Evolutionary conservation across 2,888 invertebrate species (phyloP), one percentile per base, ranked within the genome.

Genomic region (Agrenia bidenticulata): DNA sequence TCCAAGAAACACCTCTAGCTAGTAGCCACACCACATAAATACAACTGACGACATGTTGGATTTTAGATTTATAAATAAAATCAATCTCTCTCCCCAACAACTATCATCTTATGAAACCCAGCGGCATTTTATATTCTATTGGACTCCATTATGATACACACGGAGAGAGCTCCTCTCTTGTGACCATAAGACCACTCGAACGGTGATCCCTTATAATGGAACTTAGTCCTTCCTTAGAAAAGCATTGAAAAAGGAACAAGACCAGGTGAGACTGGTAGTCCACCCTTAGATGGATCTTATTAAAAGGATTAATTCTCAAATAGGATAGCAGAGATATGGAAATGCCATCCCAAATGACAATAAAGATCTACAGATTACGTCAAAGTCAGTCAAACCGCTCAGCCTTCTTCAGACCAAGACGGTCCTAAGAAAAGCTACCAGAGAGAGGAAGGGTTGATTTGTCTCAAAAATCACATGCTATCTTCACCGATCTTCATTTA

Each of bases 371-470:
- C 13, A 7, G 51, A 51, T 51, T 51, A 51, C 23, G 51, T 51
- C 51, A 51, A 21, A 23, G 51, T 24, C 51, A 51, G 23, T 51
- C 51, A 51, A 51, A 51, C 7, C 13, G 51, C 13, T 51, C 45
- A 11, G 45, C 45, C 45, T 45, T 19, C 15, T 19, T 45, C 9
- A 15, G 19, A 15, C 45, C 9, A 45, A 45, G 45, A 45, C 45
- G 45, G 45, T 4, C 45, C 5, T 5, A 45, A 15, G n/a, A 45
- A 45, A 39, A 39, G n/a, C n/a, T n/a, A n/a, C n/a, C n/a, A n/a
- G n/a, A n/a, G n/a, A 15, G 15, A 45, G 45, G 45, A n/a, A 4
- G 5, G 45, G 9, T 45, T 45, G n/a, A 45, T 11, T 45, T 15
- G 45, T 45, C 19, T 45, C 19, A 45, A 32, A 45, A 45, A 45